Evolutionary conservation across 1,140 invertebrate genomes (phyloP), one percentile per base, ranked within the genome.

Genomic region (Drusus annulatus): DNA sequence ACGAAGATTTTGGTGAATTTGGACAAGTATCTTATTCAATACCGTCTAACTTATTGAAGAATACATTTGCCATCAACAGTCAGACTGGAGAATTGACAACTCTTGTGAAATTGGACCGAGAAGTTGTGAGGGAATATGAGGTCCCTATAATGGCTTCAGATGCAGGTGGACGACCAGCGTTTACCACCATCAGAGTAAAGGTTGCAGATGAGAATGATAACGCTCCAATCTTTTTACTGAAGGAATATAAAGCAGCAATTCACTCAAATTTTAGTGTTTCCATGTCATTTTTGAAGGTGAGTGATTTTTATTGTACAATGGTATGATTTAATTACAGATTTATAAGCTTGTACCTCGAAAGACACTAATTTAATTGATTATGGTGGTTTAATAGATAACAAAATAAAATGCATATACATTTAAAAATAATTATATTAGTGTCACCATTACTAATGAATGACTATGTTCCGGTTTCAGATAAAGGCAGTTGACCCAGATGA

Each of bases 141-240:
- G 91, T 98, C 71, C 93, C 94, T 0, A 91, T 98, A 8, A 93
- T 94, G 87, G 97, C 96, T n/a, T 93, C 92, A 15, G 97, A 98
- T 88, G 94, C 93, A 63, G 97, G 97, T 58, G 95, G 95, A 5
- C 92, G 93, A 85, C 93, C 94, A 65, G 94, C 94, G 4, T 97
- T 96, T 86, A 91, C 95, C 2, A 93, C 92, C 7, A 92, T 98
- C 5, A 90, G 94, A 84, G 93, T 98, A 8, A 93, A 92, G 84
- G 93, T 98, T 8, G 89, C 88, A 3, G 97, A 98, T 89, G 92
- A 93, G 73, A 98, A 98, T 89, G 97, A 98, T 86, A 96, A 98
- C 88, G 87, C 92, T 62, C 97, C 97, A 0, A 87, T 89, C 62
- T 99, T 98, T 88, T 88, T 93, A 36, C 87, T 95, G 16, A 92